Conservation (phyloP, 1,140 invertebrate species). For the Drosophila nigrodunni region DNA sequence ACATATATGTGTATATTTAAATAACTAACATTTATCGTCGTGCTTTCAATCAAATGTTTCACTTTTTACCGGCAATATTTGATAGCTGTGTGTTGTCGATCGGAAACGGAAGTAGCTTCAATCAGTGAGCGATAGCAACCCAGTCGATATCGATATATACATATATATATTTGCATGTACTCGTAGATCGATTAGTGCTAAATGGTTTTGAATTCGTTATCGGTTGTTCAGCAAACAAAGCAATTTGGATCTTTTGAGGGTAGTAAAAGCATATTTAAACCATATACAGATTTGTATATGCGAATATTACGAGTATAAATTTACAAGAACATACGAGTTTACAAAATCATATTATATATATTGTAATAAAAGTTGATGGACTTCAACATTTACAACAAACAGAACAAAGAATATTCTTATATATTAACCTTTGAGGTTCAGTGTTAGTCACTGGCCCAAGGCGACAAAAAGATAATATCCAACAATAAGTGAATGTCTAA, state of each 20-base stretch:
- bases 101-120: conserved; percentile 32
- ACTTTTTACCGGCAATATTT: conserved; percentile 34
- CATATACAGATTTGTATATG: conserved; percentile 46
- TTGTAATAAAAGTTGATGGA: conserved; percentile 30
- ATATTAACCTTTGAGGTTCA: conserved; percentile 29
- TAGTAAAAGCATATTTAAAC: conserved; percentile 43
- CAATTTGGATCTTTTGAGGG: conserved; percentile 70
- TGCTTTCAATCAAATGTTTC: conserved; percentile 69
- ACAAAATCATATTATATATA: conserved; percentile 34
- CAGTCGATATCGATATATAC: conserved; percentile 50
- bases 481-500: conserved; percentile 68
- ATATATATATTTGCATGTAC: conserved; percentile 6
- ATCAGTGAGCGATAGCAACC: conserved; percentile 30
- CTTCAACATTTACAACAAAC: conserved; percentile 56
- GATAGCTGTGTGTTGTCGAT: conserved; percentile 20
- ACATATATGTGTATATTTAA: conserved; percentile 20
- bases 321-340: conserved; percentile 53
- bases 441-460: conserved; percentile 14
- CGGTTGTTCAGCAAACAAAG: conserved; percentile 58
- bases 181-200: conserved; percentile 16
- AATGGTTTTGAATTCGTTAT: conserved; percentile 49
- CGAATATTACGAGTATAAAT: conserved; percentile 72
- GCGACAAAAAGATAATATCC: conserved; percentile 51
- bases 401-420: conserved; percentile 66
- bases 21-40: conserved; percentile 41